Base-by-base conservation (phyloP, 2,888 invertebrate genomes). In the Philopedon plagiatum region DNA sequence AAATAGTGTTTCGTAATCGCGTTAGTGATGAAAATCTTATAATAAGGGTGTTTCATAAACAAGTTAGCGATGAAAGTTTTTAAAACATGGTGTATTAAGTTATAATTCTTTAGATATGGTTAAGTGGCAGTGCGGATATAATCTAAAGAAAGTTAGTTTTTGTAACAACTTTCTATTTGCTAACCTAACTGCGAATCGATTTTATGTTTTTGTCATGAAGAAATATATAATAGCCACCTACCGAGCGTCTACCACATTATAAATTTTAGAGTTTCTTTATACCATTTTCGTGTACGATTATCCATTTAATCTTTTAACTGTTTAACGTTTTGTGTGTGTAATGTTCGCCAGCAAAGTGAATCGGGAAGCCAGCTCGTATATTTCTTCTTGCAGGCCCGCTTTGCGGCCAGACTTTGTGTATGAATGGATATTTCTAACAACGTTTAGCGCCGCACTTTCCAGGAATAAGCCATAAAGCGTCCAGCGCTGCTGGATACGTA, bases 361-460 rank as follows among this genome's bases (percentile, higher is more conserved):
- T 79, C 77, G 78, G 74, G 77, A 76, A 80, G 77, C 75, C 76
- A 41, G 70, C 65, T 71, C 71, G 68, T 68, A 78, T 80, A 81
- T 79, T 80, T 81, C 80, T 78, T 74, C 78, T 74, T 79, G 81
- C 78, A 80, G 79, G 78, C 81, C 77, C 77, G 75, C 46, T 71
- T 75, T 81, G 83, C 81, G 84, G 83, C 82, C 78, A 76, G 76
- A 80, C 78, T 78, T 80, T 80, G 81, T 83, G 78, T 82, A 83
- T 82, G 82, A 83, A 84, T 82, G 83, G 83, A 82, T 83, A 84
- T 84, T 82, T 81, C 78, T 78, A 77, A 79, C 81, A 83, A 84
- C 83, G 81, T 84, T 83, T 84, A 83, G 81, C 82, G 79, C 81
- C 80, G 76, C 79, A 80, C 80, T 82, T 79, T 80, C 78, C 80